Evolutionary conservation across 2,797 vertebrate species (phyloP).

Genomic region (Natrix natrix): DNA sequence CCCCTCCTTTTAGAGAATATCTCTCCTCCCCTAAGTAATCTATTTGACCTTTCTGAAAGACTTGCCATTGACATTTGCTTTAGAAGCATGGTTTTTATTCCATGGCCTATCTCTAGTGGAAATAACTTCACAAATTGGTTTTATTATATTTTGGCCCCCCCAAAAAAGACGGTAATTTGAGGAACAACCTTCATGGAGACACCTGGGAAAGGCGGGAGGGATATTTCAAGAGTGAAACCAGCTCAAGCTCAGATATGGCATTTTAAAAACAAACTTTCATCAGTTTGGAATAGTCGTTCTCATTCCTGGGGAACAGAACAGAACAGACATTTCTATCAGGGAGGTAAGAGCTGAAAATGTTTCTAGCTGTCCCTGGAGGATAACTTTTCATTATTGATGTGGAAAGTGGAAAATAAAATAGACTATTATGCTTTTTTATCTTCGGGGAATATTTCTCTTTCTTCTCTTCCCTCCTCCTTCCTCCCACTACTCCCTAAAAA

Average conservation of each 20-base stretch:
- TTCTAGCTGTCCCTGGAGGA: slow-evolving; percentile 50
- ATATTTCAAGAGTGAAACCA: neutral
- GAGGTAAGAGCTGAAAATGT: slow-evolving; percentile 11
- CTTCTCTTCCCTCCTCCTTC: neutral
- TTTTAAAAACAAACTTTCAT: slow-evolving; percentile 46
- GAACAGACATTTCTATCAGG: slow-evolving; percentile 28
- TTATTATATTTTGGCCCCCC: neutral
- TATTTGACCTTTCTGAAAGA: slow-evolving; percentile 31
- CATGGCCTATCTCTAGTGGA: neutral
- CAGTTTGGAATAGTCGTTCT: neutral
- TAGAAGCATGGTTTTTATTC: slow-evolving; percentile 3
- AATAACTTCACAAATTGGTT: neutral
- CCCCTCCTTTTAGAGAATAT: neutral
- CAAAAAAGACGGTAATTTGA: slow-evolving; percentile 10
- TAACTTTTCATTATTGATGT: slow-evolving; percentile 58
- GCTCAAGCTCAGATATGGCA: slow-evolving; percentile 33
- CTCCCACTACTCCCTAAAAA: neutral
- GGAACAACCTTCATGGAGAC: slow-evolving; percentile 11
- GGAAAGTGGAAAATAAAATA: slow-evolving; percentile 60
- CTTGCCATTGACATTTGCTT: slow-evolving; percentile 30
- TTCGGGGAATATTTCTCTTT: slow-evolving; percentile 38
- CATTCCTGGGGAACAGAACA: neutral
- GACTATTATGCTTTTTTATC: slow-evolving; percentile 53
- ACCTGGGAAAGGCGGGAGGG: neutral
- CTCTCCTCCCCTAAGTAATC: neutral